Evolutionary conservation across 2,113 vertebrate species (phyloP), one percentile per base, ranked within the genome.

Genomic region (Thinocorus orbignyianus): DNA sequence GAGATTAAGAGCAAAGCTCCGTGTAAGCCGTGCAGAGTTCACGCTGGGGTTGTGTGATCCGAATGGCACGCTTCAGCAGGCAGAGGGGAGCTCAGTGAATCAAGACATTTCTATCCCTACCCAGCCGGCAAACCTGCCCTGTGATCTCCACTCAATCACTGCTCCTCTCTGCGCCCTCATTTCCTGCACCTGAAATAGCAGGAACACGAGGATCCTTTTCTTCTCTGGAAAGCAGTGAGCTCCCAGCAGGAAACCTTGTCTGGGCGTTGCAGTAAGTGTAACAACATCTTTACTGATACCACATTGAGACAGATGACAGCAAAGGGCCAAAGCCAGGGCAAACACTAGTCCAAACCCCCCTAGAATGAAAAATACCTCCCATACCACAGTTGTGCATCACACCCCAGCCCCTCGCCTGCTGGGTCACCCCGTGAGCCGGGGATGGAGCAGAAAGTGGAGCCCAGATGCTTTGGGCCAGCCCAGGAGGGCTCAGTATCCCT

Each of bases 1-100:
- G 49, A 76, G 95, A 93, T 92, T 93, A 88, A 57, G 71, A 94
- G 64, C 82, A 96, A 97, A 96, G 85, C 94, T 73, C 68, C 6
- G 1, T 6, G 60, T 95, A 85, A 97, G 90, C 81, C 79, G 72
- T 7, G 25, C 64, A 64, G 92, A 30, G 90, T 74, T 97, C 90
- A 94, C 19, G 16, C 26, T 0, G 24, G 66, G 92, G 96, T 65
- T 94, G 90, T 69, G 92, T 31, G 88, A 93, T 60, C 61, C 5
- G 5, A 87, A 54, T 2, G 0, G 22, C 91, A 77, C 0, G 24
- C 76, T 77, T 12, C 24, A 4, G 77, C 89, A 86, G 72, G 58
- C 7, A 13, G 42, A 62, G 77, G 49, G 81, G 54, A 66, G 78
- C 57, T 89, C 84, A 30, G 52, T 74, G 55, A 96, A 74, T 84